Evolutionary conservation across 1,140 invertebrate genomes (phyloP).

Genomic region (Plectus sambesii): DNA sequence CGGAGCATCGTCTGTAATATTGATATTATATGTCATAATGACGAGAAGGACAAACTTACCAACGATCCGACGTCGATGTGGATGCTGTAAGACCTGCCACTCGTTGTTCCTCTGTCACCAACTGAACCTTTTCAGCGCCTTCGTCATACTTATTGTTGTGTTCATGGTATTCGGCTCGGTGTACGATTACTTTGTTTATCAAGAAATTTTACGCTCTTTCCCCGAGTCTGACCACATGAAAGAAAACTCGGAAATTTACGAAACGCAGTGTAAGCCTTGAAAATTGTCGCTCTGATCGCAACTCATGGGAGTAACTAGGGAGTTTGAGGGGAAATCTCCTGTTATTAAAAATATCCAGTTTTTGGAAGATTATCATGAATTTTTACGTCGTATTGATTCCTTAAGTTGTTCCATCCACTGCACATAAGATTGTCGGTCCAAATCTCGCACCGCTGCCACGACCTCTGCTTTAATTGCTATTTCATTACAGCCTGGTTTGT

Average conservation of each 20-base stretch:
- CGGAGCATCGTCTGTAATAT: slow-evolving; percentile 40
- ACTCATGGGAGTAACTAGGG: too few relatives aligned
- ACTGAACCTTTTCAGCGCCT: slow-evolving; percentile 21
- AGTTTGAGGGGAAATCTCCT: too few relatives aligned
- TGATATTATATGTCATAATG: slow-evolving; percentile 38
- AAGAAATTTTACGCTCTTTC: neutral
- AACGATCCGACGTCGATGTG: slow-evolving; percentile 32
- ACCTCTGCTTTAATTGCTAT: slow-evolving; percentile 6
- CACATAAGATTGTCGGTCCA: too few relatives aligned
- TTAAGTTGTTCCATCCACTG: too few relatives aligned
- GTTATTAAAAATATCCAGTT: too few relatives aligned
- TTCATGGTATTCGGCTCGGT: slow-evolving; percentile 39
- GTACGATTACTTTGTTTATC: slow-evolving; percentile 33
- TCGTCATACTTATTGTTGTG: slow-evolving; percentile 31
- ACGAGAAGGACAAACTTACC: slow-evolving; percentile 34
- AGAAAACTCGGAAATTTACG: too few relatives aligned
- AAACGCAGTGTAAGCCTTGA: too few relatives aligned
- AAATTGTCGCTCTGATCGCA: too few relatives aligned
- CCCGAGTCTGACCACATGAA: too few relatives aligned
- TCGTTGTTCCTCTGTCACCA: slow-evolving; percentile 2
- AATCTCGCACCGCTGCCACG: slow-evolving; percentile 6
- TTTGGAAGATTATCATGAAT: too few relatives aligned
- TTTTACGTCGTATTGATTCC: too few relatives aligned
- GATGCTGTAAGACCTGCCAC: slow-evolving; percentile 31
- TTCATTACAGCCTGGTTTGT: slow-evolving; percentile 29